A percentile compares a stretch with the other conserved stretches of the same genome.
Conservation (phyloP, 2,888 invertebrate genomes). For the Shargacucullia verbasci region DNA sequence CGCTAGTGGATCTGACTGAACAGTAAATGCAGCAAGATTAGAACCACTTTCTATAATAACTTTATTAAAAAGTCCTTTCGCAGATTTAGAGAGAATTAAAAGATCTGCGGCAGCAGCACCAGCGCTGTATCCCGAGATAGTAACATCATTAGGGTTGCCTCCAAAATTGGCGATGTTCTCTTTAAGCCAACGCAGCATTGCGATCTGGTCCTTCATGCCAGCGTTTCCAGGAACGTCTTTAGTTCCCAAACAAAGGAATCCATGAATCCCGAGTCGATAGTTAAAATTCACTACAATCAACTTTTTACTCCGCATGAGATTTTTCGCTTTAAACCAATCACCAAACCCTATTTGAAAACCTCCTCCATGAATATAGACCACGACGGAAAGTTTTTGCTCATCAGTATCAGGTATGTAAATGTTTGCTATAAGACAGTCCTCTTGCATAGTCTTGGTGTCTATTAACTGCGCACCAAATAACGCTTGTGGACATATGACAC, state of each 20-base stretch:
- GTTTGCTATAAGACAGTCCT: conserved; percentile 77
- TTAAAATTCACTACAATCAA: conserved; percentile 65
- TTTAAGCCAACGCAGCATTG: conserved; percentile 69
- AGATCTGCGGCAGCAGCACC: conserved; percentile 67
- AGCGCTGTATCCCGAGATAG: conserved; percentile 67
- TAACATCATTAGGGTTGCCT: conserved; percentile 71
- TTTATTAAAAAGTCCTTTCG: conserved; percentile 67
- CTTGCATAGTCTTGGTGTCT: conserved; percentile 43
- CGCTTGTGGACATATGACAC: conserved; percentile 62
- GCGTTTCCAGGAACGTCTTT: conserved; percentile 69
- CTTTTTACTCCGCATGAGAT: conserved; percentile 55
- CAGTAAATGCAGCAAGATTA: conserved; percentile 56
- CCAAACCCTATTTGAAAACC: conserved; percentile 60
- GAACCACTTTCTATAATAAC: conserved; percentile 70
- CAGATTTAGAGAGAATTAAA: conserved; percentile 63
- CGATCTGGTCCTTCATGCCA: conserved; percentile 73
- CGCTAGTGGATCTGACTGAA: conserved; percentile 65
- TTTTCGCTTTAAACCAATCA: conserved; percentile 34
- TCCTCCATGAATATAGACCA: conserved; percentile 67
- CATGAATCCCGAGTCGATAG: conserved; percentile 65
- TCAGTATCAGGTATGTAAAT: conserved; percentile 73
- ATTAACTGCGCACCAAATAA: no score
- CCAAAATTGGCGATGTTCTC: conserved; percentile 69
- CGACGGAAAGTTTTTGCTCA: conserved; percentile 59
- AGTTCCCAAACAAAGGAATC: conserved; percentile 68